A percentile compares a stretch with the other conserved stretches of the same genome.
phyloP scores from a whole-genome alignment of 2,113 vertebrate species.

The Stigmatopora argus region DNA sequence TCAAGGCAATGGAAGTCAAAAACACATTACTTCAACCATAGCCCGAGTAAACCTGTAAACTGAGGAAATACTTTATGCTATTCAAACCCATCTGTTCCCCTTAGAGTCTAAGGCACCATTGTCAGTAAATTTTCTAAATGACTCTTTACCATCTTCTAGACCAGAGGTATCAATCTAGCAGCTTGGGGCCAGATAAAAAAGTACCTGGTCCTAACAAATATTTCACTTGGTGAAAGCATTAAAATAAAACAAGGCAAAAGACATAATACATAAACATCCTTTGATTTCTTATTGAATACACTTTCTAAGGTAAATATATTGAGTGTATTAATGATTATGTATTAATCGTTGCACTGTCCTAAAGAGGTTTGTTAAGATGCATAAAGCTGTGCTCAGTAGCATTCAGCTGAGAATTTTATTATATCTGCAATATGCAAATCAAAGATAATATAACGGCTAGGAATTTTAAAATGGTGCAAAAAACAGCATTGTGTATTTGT shows the following conservation, averaged over 20 bases:
- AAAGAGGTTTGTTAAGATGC: neutral
- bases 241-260: neutral
- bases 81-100: constrained; percentile 31
- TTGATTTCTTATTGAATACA: neutral
- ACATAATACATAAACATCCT: neutral
- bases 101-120: constrained; percentile 13
- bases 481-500: neutral
- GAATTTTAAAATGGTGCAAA: constrained; percentile 12
- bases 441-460: constrained; percentile 11
- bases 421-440: neutral
- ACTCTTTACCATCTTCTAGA: neutral
- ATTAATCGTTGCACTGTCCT: neutral
- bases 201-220: neutral
- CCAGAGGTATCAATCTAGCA: too few relatives aligned
- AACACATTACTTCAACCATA: constrained; percentile 55
- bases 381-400: neutral
- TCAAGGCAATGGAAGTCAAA: constrained; percentile 65
- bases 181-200: too few relatives aligned
- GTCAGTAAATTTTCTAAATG: constrained; percentile 23
- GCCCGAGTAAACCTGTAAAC: constrained; percentile 50
- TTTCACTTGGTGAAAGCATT: neutral
- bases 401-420: constrained; percentile 3
- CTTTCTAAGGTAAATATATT: neutral
- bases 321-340: neutral
- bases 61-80: constrained; percentile 34